Evolutionary conservation across 2,888 invertebrate genomes (phyloP).

Genomic region (Phyto melanocephala): DNA sequence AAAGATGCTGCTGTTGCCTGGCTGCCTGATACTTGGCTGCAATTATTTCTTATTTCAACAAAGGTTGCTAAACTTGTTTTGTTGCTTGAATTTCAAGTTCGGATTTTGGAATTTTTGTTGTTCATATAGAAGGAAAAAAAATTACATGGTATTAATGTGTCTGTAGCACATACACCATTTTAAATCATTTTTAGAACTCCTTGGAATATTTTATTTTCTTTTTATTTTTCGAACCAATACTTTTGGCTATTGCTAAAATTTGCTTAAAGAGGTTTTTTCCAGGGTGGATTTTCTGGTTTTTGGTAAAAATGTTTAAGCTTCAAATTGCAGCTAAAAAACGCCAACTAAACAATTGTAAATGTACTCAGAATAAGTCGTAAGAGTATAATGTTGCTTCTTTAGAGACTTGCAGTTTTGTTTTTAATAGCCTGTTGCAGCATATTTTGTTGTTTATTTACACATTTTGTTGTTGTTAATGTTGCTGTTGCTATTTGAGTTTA

Average conservation of each 20-base stretch:
- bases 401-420: neutral
- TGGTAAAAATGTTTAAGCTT: neutral
- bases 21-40: conserved; percentile 36
- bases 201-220: neutral
- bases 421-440: conserved; percentile 16
- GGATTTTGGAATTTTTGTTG: conserved; percentile 53
- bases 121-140: conserved; percentile 17
- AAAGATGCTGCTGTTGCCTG: conserved; percentile 38
- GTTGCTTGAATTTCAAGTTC: conserved; percentile 55
- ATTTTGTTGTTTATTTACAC: neutral
- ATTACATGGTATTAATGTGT: neutral
- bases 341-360: neutral
- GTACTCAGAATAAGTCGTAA: neutral
- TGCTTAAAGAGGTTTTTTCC: too few species aligned
- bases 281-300: neutral
- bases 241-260: neutral
- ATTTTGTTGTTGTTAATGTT: neutral
- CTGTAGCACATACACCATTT: neutral
- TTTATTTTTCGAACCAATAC: too few species aligned
- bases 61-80: conserved; percentile 57
- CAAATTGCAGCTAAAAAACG: neutral
- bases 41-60: conserved; percentile 26
- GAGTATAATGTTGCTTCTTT: neutral
- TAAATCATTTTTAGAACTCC: conserved; percentile 45
- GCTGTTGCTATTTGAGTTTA: conserved; percentile 39